Conservation (phyloP, 2,797 vertebrate genomes). For the Pristis pectinata region DNA sequence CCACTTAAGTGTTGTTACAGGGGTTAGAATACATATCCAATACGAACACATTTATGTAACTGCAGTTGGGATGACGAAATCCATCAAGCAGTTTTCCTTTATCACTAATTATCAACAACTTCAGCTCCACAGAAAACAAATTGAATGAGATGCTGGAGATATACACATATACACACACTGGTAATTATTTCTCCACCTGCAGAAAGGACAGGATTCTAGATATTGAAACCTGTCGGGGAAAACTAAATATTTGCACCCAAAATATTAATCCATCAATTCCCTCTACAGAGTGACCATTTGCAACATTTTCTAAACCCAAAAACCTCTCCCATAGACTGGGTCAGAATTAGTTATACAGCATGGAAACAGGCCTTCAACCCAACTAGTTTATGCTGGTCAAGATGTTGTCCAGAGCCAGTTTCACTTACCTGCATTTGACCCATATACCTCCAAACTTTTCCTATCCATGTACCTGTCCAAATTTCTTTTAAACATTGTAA, state of each 20-base stretch:
- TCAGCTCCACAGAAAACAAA: not conserved
- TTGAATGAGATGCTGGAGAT: not conserved
- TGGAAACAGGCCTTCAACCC: too few relatives aligned
- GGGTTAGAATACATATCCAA: not conserved
- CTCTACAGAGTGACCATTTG: not conserved
- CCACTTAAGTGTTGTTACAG: not conserved
- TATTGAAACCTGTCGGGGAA: too few relatives aligned
- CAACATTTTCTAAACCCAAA: not conserved
- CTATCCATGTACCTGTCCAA: too few relatives aligned
- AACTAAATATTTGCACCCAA: not conserved
- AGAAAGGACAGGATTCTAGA: not conserved
- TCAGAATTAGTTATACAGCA: too few relatives aligned
- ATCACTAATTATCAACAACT: not conserved
- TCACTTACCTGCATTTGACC: too few relatives aligned
- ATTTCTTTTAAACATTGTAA: too few relatives aligned
- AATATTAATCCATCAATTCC: not conserved
- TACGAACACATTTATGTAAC: not conserved
- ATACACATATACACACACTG: too few relatives aligned
- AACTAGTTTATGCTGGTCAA: too few relatives aligned
- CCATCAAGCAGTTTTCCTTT: not conserved
- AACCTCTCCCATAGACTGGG: not conserved
- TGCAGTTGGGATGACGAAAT: not conserved
- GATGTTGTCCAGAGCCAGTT: too few relatives aligned
- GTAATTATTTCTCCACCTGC: not conserved
- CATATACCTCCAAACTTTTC: too few relatives aligned